Base-by-base conservation (phyloP, 2,797 vertebrate genomes). In the Buceros bicornis region DNA sequence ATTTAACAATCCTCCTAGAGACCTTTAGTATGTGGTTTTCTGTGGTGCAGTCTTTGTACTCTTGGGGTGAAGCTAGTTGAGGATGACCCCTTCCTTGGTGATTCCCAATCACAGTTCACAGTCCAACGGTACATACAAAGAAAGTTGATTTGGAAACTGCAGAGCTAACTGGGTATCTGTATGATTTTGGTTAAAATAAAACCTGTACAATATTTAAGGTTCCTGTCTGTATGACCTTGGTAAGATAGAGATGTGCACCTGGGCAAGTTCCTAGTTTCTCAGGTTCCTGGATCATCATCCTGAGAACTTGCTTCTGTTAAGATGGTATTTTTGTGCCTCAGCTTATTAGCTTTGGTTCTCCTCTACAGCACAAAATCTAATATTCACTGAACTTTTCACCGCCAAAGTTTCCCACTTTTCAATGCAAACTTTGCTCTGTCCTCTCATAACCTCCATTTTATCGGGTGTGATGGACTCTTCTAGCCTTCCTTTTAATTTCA, bases 161-260 rank as follows among this genome's bases (percentile, higher is more conserved):
- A 22, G 51, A 71, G 80, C 35, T 83, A 28, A 78, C 0, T 45
- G 57, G n/a, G 5, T 25, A 24, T 31, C 47, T 77, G 58, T 56
- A 20, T 6, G 24, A 15, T 43, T 29, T 18, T 35, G 24, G 43
- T 19, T 78, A 61, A 69, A 51, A 18, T 8, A 47, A 70, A 16
- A 45, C 28, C 1, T 3, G 5, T 29, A 1, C 33, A 26, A 0
- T 13, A 37, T 51, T 71, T 31, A 37, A 37, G 43, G 15, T 60
- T 54, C 9, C 17, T 61, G 6, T 54, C 47, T 65, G 5, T 48
- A 13, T 1, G 26, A 31, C 72, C 79, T 73, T 21, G 29, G 28
- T 47, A 35, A 40, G 56, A 29, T 40, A 42, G 53, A 61, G 18
- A 15, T 43, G 20, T 61, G 31, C 61, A 57, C 25, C 54, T 31